Conservation (phyloP, 2,888 invertebrate genomes). For the Clistopyga incitator region DNA sequence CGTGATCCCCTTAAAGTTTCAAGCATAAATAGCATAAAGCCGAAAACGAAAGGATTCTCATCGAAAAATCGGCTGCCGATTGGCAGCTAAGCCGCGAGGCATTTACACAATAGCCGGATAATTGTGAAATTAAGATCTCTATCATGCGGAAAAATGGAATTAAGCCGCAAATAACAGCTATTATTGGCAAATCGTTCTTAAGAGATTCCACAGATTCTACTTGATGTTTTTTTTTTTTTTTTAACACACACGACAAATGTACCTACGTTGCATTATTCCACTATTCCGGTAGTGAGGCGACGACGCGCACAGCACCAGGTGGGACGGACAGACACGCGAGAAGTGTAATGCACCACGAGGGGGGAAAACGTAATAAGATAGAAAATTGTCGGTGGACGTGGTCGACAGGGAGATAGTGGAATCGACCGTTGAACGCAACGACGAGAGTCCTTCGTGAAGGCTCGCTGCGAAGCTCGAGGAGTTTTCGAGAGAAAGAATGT, state of each 20-base stretch:
- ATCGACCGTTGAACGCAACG: slow-evolving; percentile 51
- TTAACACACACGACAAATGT: background rate
- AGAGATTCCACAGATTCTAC: background rate
- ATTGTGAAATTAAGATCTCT: slow-evolving; percentile 7
- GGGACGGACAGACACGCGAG: background rate
- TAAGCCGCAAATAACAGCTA: slow-evolving; percentile 3
- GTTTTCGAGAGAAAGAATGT: background rate
- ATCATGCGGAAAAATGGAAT: background rate
- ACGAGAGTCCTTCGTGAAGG: slow-evolving; percentile 46
- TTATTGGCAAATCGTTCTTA: slow-evolving; percentile 16
- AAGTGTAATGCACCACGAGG: background rate
- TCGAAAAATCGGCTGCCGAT: slow-evolving; percentile 7
- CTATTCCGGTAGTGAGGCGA: background rate
- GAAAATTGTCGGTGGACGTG: background rate
- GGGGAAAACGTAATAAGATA: slow-evolving; percentile 5
- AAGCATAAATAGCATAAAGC: slow-evolving; percentile 51
- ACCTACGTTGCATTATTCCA: background rate
- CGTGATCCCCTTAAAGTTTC: no score
- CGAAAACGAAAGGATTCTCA: slow-evolving; percentile 51
- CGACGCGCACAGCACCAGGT: slow-evolving; percentile 30
- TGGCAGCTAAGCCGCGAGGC: background rate
- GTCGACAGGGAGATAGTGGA: slow-evolving; percentile 12
- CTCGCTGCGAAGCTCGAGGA: slow-evolving; percentile 11
- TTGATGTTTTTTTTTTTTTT: no score
- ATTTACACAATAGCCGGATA: slow-evolving; percentile 30